These are phyloP conservation scores for Leptestheria dahalacensis DNA, from an alignment of 1,140 invertebrate species.

Conservation along the genomic window DNA sequence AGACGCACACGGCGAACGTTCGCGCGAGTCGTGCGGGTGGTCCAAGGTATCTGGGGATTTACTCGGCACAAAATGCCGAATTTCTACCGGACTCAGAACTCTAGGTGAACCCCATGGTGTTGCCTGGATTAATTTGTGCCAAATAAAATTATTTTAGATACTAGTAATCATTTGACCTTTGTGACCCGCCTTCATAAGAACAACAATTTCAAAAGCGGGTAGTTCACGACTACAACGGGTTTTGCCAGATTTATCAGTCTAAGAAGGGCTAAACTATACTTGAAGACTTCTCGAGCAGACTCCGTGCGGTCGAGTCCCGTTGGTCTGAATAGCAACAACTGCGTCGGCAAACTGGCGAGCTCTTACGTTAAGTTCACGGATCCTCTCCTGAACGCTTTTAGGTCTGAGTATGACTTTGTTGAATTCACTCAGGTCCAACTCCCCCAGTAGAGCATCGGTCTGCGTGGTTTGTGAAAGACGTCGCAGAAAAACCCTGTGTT, in stretches of 20 bases:
- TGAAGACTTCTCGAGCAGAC: conserved; percentile 29
- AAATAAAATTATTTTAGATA: too few relatives aligned
- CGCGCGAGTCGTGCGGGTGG: conserved; percentile 20
- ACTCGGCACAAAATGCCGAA: conserved; percentile 33
- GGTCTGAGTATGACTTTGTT: conserved; percentile 30
- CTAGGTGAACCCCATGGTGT: conserved; percentile 39
- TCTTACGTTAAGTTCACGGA: conserved; percentile 35
- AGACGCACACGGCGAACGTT: conserved; percentile 23
- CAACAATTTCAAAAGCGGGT: too few relatives aligned
- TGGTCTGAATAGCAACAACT: conserved; percentile 32
- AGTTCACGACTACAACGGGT: too few relatives aligned
- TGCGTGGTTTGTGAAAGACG: conserved; percentile 36
- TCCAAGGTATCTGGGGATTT: conserved; percentile 35
- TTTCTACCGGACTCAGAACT: conserved; percentile 35
- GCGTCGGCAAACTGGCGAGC: conserved; percentile 37
- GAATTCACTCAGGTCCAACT: conserved; percentile 28
- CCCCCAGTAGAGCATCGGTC: conserved; percentile 34
- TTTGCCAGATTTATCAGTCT: too few relatives aligned
- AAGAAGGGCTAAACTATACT: too few relatives aligned
- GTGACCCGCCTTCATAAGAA: too few relatives aligned
- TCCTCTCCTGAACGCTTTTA: conserved; percentile 34
- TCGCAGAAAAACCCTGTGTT: conserved; percentile 31
- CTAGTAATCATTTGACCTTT: background rate
- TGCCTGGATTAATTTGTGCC: conserved; percentile 26
- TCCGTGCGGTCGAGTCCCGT: conserved; percentile 21